Percentiles rank a stretch among this genome's conserved stretches.
These are phyloP conservation scores for Thelaira solivaga DNA, from an alignment of 2,888 invertebrate species.

Conservation along the genomic window DNA sequence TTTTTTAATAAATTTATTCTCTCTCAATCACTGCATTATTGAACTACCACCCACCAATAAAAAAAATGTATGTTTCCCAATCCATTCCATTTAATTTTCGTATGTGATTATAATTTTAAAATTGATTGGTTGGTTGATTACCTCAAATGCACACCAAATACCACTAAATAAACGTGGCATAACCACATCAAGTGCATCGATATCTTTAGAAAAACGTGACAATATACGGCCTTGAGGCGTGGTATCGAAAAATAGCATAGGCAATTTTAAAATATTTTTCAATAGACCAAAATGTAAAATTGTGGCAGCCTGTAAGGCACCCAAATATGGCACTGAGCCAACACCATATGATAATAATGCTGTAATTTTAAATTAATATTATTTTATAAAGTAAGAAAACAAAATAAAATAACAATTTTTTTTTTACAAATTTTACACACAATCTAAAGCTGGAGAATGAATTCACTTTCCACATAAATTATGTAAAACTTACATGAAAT, in stretches of 20 bases:
- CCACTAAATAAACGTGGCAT: constrained; percentile 78
- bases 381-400: no score
- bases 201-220: constrained; percentile 77
- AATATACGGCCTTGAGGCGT: constrained; percentile 80
- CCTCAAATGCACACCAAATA: constrained; percentile 79
- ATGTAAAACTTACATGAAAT: not conserved
- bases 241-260: constrained; percentile 80
- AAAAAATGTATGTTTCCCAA: no score
- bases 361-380: constrained; percentile 38
- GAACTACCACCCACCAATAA: no score
- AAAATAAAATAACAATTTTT: not conserved
- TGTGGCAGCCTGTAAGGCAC: constrained; percentile 53
- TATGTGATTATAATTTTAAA: not conserved
- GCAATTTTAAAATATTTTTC: constrained; percentile 77
- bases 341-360: constrained; percentile 53
- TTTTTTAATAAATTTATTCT: not conserved
- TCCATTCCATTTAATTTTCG: no score
- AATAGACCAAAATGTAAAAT: constrained; percentile 72
- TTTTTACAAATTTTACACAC: not conserved
- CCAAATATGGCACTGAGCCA: constrained; percentile 51
- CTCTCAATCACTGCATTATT: no score
- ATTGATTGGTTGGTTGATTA: constrained; percentile 72
- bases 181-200: constrained; percentile 73
- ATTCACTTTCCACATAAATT: no score
- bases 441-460: no score